Base-by-base conservation (phyloP, 2,888 invertebrate genomes). In the Xestia ashworthii region DNA sequence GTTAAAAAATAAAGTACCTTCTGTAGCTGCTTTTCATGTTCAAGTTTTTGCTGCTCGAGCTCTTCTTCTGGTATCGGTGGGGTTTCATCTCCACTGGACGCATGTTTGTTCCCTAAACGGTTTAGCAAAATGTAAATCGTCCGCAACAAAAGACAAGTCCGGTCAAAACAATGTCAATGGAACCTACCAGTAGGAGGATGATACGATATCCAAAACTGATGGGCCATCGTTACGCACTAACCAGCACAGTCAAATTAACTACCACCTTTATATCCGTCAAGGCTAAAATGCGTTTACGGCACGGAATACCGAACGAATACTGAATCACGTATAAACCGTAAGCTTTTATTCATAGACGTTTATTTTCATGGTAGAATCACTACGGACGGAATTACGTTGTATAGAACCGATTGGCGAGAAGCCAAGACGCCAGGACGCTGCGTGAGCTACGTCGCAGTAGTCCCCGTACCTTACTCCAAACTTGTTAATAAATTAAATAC, bases 151-250 rank as follows among this genome's bases (percentile, higher is more conserved):
- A 44, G 11, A 76, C 58, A 66, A 58, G 32, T 71, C 22, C 66
- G 81, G 62, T 71, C 69, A 76, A 41, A 69, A 78, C 62, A 78
- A 65, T 68, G 53, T 67, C 62, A 71, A 71, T 58, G 44, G 22
- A 60, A 85, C 93, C 96, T 92, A 96, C 98, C 98, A 97, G 98
- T 98, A 91, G 98, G 98, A 92, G 98, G 98, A 97, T 98, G 98
- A 96, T 98, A 98, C 83, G 98, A 98, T 93, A 98, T 98, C 98
- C 98, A 98, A 97, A 98, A 98, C 97, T 98, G 98, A 96, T 98
- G 98, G 97, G 98, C 98, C 98, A 98, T 98, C 96, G 98, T 98
- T 87, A 83, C 76, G 46, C 72, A 78, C 72, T 83, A 62, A 74
- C 83, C 75, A 58, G 81, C 78, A 80, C 75, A 14, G 78, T 80